These are phyloP conservation scores for Zeugodacus cucurbitae DNA, from an alignment of 1,140 invertebrate genomes.

Conservation along the genomic window DNA sequence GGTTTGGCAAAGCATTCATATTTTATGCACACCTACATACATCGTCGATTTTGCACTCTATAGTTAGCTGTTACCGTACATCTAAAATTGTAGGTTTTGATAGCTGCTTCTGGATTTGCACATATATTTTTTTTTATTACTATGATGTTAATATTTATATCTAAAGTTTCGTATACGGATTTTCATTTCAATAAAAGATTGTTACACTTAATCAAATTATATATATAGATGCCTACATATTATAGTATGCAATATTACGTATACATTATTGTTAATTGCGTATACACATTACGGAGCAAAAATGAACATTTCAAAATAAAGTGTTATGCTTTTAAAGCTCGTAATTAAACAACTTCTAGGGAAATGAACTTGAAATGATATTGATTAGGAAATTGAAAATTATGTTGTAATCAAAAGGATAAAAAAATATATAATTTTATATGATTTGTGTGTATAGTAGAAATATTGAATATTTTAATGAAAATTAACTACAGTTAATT, in stretches of 20 bases:
- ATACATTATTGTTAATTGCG: slow-evolving; percentile 26
- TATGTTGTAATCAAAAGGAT: no score
- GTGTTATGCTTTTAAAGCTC: neutral
- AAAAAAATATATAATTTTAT: no score
- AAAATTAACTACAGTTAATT: no score
- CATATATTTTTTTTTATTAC: neutral
- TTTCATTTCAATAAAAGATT: slow-evolving; percentile 25
- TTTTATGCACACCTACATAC: neutral
- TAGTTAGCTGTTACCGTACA: neutral
- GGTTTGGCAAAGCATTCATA: neutral
- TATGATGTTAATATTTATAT: slow-evolving; percentile 26
- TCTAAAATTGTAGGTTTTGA: neutral
- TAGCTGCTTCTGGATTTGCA: neutral
- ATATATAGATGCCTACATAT: slow-evolving; percentile 10
- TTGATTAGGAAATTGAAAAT: no score
- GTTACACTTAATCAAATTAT: slow-evolving; percentile 25
- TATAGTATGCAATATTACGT: slow-evolving; percentile 27
- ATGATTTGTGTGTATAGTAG: no score
- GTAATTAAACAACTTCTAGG: neutral
- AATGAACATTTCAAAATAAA: neutral
- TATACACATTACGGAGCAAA: neutral
- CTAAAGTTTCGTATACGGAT: slow-evolving; percentile 24
- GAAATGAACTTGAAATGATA: no score
- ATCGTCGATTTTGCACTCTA: neutral
- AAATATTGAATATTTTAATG: no score